Conservation (phyloP, 2,888 invertebrate genomes). For the Hydrotaea diabolus region DNA sequence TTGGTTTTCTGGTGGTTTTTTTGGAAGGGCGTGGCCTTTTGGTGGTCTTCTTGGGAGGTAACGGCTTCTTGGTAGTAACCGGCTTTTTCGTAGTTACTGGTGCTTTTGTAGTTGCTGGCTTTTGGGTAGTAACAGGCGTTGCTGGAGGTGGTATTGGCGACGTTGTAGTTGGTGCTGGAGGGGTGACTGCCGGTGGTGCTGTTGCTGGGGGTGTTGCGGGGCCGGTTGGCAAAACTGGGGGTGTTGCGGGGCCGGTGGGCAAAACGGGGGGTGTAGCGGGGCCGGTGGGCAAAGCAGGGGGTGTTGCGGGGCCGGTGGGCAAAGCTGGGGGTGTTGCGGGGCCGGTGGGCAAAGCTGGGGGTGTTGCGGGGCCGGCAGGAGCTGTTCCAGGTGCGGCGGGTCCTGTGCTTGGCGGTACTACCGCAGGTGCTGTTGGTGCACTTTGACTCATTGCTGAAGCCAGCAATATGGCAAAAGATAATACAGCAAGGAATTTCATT, state of each 20-base stretch:
- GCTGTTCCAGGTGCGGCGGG: background rate
- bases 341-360: background rate
- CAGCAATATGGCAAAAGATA: background rate
- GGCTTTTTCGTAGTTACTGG: background rate
- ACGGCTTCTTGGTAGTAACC: too few relatives aligned
- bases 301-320: background rate
- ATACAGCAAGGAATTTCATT: background rate
- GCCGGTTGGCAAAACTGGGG: background rate
- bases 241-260: background rate
- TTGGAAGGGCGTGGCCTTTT: too few relatives aligned
- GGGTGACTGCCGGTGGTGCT: background rate
- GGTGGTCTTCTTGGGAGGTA: too few relatives aligned
- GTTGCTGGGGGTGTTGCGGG: background rate
- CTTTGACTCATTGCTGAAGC: background rate
- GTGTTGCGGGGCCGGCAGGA: background rate
- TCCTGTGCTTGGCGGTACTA: background rate
- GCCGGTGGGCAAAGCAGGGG: background rate
- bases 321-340: background rate
- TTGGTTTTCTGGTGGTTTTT: background rate
- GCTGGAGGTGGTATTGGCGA: too few relatives aligned
- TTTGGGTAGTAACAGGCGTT: background rate
- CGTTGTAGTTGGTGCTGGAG: background rate
- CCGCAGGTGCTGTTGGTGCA: background rate
- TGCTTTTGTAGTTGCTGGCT: background rate
- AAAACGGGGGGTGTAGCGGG: too few relatives aligned